Base-by-base conservation (phyloP, 23 tunicate genomes). In the Corella eumyota region DNA sequence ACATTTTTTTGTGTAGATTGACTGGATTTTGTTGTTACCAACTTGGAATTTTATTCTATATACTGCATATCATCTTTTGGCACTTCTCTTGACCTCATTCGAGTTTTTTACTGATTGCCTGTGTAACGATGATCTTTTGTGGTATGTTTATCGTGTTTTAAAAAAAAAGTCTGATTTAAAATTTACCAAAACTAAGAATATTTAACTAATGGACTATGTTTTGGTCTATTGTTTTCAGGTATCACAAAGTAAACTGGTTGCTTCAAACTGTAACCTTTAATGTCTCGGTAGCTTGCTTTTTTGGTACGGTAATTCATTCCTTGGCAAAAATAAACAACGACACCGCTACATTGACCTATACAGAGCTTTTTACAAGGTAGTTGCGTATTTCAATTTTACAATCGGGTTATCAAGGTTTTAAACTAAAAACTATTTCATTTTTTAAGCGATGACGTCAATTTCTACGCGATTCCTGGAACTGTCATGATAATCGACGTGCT, bases 41-140 rank as follows among this genome's bases (percentile, higher is more conserved):
- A 25, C 66, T 13, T 51, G 73, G 90, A 46, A 57, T 4, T 72
- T 81, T 48, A 73, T 82, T 27, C 58, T 82, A 6, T 65, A 62
- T 36, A 74, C 71, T 20, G 11, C 38, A 33, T 82, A 82, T 70
- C 56, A 60, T 46, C 30, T 54, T 3, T 30, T 74, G 38, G 50
- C 78, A 0, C 38, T 82, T 9, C n/a, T 73, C 27, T 54, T 73
- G 24, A 34, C 81, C 33, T 25, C 49, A 60, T 46, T 82, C 30
- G 56, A 82, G 30, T 82, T 74, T 61, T 72, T 75, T 61, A 69
- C 74, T 30, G 92, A 82, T 51, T 82, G 92, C 59, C 66, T 82
- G 1, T 82, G 92, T 71, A 82, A 82, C 64, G 92, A 82, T 32
- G 92, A 82, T 31, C 72, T 74, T 15, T 46, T 66, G 2, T 82